A percentile compares a stretch with the other conserved stretches of the same genome.
These are phyloP conservation scores for Neolamprologus toae DNA, from an alignment of 2,113 vertebrate genomes.

Conservation along the genomic window DNA sequence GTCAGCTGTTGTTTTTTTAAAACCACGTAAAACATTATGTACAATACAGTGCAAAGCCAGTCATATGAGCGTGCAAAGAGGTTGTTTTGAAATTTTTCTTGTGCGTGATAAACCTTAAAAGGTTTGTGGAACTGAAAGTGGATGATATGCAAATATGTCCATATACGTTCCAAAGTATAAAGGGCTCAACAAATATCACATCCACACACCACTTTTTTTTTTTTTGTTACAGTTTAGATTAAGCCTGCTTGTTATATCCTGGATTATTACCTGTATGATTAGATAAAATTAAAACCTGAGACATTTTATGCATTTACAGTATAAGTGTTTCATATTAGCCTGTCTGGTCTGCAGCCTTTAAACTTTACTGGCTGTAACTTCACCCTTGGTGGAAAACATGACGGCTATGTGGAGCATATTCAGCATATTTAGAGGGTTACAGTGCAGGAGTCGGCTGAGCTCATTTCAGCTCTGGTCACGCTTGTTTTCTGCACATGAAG, in stretches of 20 bases:
- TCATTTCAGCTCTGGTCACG: background rate
- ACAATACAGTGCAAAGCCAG: background rate
- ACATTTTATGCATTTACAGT: background rate
- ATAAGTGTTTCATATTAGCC: background rate
- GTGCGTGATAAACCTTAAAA: background rate
- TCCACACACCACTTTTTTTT: background rate
- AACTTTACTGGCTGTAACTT: background rate
- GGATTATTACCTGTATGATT: background rate
- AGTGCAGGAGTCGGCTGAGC: background rate
- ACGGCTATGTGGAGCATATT: background rate
- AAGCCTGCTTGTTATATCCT: background rate
- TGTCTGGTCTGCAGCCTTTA: background rate
- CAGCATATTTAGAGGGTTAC: background rate
- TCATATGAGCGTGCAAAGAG: background rate
- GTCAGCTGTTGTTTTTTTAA: background rate
- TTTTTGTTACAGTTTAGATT: background rate
- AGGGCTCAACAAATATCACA: background rate
- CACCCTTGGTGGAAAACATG: background rate
- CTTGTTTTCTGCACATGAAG: background rate
- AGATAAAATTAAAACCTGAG: background rate
- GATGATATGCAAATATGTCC: background rate
- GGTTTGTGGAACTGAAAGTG: background rate
- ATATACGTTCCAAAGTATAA: background rate
- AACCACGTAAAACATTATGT: background rate
- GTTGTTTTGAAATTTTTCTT: background rate